These are phyloP conservation scores for Oscheius sp. DNA, from an alignment of 2,888 invertebrate genomes.

Conservation along the genomic window DNA sequence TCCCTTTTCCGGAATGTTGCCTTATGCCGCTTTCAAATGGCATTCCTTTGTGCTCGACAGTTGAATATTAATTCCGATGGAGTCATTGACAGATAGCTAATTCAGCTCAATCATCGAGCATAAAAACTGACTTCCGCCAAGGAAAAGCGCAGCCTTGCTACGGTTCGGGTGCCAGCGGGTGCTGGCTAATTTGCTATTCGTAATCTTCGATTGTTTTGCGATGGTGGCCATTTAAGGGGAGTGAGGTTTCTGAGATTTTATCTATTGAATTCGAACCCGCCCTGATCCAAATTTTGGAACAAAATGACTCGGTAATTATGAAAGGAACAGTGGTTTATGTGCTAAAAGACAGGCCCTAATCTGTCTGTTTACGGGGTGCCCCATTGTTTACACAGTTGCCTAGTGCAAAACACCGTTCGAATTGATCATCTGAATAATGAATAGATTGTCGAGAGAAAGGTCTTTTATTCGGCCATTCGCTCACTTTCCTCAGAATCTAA, in stretches of 20 bases:
- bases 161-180: conserved; percentile 33
- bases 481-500: too few relatives aligned
- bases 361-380: conserved; percentile 28
- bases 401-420: conserved; percentile 31
- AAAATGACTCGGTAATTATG: not conserved
- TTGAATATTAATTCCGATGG: conserved; percentile 1
- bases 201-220: conserved; percentile 30
- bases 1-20: conserved; percentile 14
- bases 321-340: conserved; percentile 8
- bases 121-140: conserved; percentile 27
- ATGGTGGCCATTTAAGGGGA: conserved; percentile 26
- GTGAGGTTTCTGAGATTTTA: conserved; percentile 14
- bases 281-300: not conserved
- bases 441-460: not conserved
- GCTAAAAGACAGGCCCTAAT: conserved; percentile 30
- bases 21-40: not conserved
- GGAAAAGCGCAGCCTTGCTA: conserved; percentile 21
- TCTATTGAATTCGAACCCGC: conserved; percentile 2
- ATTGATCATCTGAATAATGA: conserved; percentile 25
- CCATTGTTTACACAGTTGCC: conserved; percentile 36
- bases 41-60: not conserved
- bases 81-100: not conserved
- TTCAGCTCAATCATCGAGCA: conserved; percentile 11
- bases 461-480: too few relatives aligned
- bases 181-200: conserved; percentile 36